Base-by-base conservation (phyloP, 2,113 vertebrate genomes). In the Pseudorasbora parva region DNA sequence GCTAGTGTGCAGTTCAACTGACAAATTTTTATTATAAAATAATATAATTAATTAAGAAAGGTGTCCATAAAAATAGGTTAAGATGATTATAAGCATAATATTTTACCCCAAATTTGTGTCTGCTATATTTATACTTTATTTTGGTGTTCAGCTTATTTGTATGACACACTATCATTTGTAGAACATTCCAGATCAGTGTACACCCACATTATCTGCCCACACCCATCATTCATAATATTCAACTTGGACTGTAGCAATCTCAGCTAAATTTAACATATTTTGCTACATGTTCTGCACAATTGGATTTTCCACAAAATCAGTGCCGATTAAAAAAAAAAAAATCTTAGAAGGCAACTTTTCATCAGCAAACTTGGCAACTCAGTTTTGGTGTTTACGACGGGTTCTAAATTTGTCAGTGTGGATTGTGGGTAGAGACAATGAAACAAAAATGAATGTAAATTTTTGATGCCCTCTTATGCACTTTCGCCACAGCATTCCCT, bases 381-480 rank as follows among this genome's bases (percentile, higher is more conserved):
- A 43, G 66, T 47, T 47, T 73, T 17, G 14, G 12, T 27, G 47
- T 74, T 74, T 79, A 79, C 21, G 23, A 49, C 15, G 47, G 37
- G n/a, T 25, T 78, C 37, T 78, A 78, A 59, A 60, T 60, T 62
- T 78, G 43, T 74, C n/a, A 25, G 3, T 41, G 12, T 60, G 56
- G 33, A 45, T 43, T 78, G 76, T 62, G 56, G 76, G 14, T 78
- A 19, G 21, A 62, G 6, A 62, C 56, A 43, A 60, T 51, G 47
- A 51, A 74, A 49, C 43, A 49, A 49, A 74, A 78, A 60, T 41
- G 23, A 17, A 49, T 51, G 23, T 27, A 27, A 74, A 75, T 74
- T 74, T 74, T 74, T 73, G 78, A 83, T 54, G 82, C 64, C 84
- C 84, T 84, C 27, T 23, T 57, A 33, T 23, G 51, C 6, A 59